Conservation (phyloP, 2,888 invertebrate genomes). For the Elgonia sp. region DNA sequence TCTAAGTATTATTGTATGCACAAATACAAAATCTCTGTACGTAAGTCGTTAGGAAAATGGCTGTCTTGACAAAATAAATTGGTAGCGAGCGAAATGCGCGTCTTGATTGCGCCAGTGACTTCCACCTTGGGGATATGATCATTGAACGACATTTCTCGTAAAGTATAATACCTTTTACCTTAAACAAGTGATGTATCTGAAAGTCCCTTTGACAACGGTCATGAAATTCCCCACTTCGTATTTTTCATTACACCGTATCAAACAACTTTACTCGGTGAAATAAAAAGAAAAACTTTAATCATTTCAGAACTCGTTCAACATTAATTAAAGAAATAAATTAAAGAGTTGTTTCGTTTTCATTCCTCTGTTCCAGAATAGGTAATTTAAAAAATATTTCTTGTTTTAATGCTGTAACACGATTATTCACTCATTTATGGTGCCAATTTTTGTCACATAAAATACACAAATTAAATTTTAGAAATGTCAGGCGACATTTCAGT, state of each 20-base stretch:
- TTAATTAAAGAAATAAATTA: conserved; percentile 40
- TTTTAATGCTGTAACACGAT: neutral
- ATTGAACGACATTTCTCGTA: conserved; percentile 55
- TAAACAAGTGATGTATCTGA: conserved; percentile 32
- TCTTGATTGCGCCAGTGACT: conserved; percentile 59
- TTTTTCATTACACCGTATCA: conserved; percentile 20
- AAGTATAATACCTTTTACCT: conserved; percentile 50
- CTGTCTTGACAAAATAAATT: conserved; percentile 61
- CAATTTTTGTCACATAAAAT: neutral
- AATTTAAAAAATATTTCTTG: neutral
- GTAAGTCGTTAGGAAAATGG: conserved; percentile 54
- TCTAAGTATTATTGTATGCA: conserved; percentile 42
- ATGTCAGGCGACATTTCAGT: conserved; percentile 38
- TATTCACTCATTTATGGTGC: neutral
- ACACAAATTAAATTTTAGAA: conserved; percentile 27
- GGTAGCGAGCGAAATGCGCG: conserved; percentile 51
- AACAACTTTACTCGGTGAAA: conserved; percentile 2
- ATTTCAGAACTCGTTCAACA: conserved; percentile 21
- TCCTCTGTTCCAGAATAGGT: neutral
- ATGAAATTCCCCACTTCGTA: conserved; percentile 9
- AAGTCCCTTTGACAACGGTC: conserved; percentile 27
- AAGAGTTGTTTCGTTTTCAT: conserved; percentile 7
- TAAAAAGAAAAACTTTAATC: conserved; percentile 18
- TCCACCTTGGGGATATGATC: conserved; percentile 66
- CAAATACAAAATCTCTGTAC: conserved; percentile 29